A percentile compares a stretch with the other conserved stretches of the same genome.
Conservation (phyloP, 2,888 invertebrate species). For the Stomorhina lunata region DNA sequence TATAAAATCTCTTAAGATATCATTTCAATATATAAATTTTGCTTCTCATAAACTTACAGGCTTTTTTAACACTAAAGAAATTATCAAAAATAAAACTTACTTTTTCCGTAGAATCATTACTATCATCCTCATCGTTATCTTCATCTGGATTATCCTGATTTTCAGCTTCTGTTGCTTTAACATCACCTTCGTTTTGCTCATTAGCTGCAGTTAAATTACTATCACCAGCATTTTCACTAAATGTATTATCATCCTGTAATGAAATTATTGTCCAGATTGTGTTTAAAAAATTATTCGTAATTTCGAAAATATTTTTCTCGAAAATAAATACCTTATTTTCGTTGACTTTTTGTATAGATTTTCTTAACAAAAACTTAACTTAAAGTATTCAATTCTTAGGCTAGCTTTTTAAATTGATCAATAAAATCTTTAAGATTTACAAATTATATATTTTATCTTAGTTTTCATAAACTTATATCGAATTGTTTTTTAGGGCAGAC, state of each 20-base stretch:
- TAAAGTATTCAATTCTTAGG: slow-evolving; percentile 6
- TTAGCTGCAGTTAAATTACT: slow-evolving; percentile 27
- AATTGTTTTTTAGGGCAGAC: slow-evolving; percentile 9
- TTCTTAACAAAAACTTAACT: slow-evolving; percentile 3
- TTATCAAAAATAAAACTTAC: slow-evolving; percentile 67
- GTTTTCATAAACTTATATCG: background rate
- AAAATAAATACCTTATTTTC: slow-evolving; percentile 54
- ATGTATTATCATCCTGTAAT: slow-evolving; percentile 74
- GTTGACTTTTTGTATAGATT: slow-evolving; percentile 13
- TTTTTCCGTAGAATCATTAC: slow-evolving; percentile 62
- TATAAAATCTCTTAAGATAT: background rate
- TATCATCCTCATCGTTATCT: slow-evolving; percentile 67
- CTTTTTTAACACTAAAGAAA: background rate
- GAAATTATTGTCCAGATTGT: slow-evolving; percentile 65
- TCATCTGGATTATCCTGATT: slow-evolving; percentile 12
- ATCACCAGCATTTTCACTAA: slow-evolving; percentile 63
- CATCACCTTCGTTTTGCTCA: slow-evolving; percentile 34
- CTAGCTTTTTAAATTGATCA: slow-evolving; percentile 12
- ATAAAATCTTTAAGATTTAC: too few species aligned
- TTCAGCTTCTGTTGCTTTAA: slow-evolving; percentile 13
- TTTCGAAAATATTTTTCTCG: background rate
- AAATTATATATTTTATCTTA: too few species aligned
- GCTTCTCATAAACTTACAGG: background rate
- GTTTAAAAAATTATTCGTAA: slow-evolving; percentile 8
- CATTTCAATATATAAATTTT: background rate